Evolutionary conservation across 2,888 invertebrate species (phyloP).

Genomic region (Lycophotia porphyrea): DNA sequence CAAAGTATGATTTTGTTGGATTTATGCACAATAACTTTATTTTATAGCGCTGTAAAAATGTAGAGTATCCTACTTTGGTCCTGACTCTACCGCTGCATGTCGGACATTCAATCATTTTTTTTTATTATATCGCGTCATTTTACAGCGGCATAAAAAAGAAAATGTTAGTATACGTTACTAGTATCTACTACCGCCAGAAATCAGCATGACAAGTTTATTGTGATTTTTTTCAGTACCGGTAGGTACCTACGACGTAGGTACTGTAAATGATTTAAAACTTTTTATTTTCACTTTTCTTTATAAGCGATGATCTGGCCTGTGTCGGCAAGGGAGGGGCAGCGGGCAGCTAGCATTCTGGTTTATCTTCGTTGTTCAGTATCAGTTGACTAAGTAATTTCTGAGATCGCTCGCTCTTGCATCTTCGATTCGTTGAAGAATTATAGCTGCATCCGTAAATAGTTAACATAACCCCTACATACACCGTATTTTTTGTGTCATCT

Average conservation of each 20-base stretch:
- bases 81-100: conserved; percentile 2
- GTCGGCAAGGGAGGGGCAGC: no score
- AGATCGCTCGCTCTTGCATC: no score
- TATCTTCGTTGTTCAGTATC: background rate
- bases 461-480: no score
- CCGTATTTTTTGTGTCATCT: no score
- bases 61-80: conserved; percentile 26
- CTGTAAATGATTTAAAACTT: background rate
- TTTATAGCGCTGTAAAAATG: conserved; percentile 60
- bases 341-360: background rate
- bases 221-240: background rate
- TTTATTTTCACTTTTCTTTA: background rate
- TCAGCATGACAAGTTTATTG: background rate
- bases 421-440: background rate
- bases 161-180: background rate
- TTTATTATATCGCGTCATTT: conserved; percentile 37
- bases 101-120: conserved; percentile 53
- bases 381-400: background rate
- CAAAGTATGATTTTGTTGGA: conserved; percentile 50
- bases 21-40: conserved; percentile 53
- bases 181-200: background rate
- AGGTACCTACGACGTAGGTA: background rate
- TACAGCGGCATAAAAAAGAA: conserved; percentile 19
- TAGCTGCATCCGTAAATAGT: background rate
- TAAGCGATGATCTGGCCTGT: background rate